Percentiles rank a stretch among this genome's conserved stretches.
These are phyloP conservation scores for Cyprinodon diabolis DNA, from an alignment of 2,797 vertebrate species.

Conservation along the genomic window DNA sequence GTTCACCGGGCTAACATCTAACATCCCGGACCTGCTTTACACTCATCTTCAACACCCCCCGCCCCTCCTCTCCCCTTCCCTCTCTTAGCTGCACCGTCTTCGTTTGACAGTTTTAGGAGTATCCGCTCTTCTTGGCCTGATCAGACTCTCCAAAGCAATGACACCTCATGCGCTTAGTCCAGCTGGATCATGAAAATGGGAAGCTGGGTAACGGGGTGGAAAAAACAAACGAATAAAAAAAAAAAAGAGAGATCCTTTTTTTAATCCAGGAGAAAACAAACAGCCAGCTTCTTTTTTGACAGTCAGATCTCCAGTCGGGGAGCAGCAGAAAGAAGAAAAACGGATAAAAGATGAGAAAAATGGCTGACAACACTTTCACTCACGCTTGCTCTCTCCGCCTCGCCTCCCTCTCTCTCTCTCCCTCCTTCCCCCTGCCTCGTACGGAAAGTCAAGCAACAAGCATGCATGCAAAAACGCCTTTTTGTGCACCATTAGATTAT, in stretches of 20 bases:
- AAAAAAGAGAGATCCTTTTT: constrained; percentile 33
- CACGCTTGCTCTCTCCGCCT: constrained; percentile 75
- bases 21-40: constrained; percentile 85
- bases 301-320: constrained; percentile 63
- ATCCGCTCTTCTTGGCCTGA: constrained; percentile 78
- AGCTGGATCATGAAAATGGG: constrained; percentile 59
- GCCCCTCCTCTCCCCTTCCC: constrained; percentile 49
- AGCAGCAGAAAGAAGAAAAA: constrained; percentile 48
- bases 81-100: constrained; percentile 49
- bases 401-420: constrained; percentile 29
- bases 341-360: constrained; percentile 86
- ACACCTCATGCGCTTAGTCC: constrained; percentile 58
- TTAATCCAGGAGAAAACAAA: constrained; percentile 44
- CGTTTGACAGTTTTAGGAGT: constrained; percentile 80
- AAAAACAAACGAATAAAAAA: background rate
- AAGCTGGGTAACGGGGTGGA: no score
- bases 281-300: constrained; percentile 36
- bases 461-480: constrained; percentile 79
- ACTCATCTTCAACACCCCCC: constrained; percentile 65
- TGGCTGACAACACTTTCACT: constrained; percentile 98
- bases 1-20: constrained; percentile 85
- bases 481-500: constrained; percentile 88
- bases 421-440: constrained; percentile 32
- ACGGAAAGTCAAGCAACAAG: constrained; percentile 45
- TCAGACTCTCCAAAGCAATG: constrained; percentile 41